Conservation (phyloP, 2,888 invertebrate genomes). For the Esperia sulphurella region DNA sequence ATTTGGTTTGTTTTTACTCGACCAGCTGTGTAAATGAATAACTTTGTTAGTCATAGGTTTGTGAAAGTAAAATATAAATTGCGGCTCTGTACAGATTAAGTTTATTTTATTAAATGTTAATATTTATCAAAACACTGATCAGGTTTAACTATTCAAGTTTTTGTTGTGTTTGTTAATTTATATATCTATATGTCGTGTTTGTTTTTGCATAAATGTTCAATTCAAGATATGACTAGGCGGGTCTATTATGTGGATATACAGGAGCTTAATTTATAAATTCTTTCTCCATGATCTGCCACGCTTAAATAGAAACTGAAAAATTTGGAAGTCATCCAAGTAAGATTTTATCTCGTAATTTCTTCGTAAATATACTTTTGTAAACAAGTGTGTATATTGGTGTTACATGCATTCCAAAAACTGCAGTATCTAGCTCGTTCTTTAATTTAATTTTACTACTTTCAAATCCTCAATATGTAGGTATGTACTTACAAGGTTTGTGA, state of each 20-base stretch:
- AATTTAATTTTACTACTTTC: too few relatives aligned
- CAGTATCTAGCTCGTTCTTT: too few relatives aligned
- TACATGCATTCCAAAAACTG: too few relatives aligned
- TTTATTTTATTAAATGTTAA: too few relatives aligned
- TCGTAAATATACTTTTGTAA: neutral
- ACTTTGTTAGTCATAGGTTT: neutral
- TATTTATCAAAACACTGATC: too few relatives aligned
- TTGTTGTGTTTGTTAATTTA: neutral
- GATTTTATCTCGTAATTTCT: neutral
- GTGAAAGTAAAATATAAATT: neutral
- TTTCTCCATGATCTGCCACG: neutral
- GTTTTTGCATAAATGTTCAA: neutral
- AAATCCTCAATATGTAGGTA: too few relatives aligned
- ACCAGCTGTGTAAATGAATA: neutral
- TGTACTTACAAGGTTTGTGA: too few relatives aligned
- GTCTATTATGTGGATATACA: neutral
- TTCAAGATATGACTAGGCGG: neutral
- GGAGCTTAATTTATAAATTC: neutral
- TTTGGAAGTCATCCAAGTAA: constrained; percentile 1
- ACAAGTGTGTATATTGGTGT: neutral
- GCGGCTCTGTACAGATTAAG: neutral
- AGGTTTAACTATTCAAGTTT: neutral
- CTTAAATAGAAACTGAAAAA: neutral
- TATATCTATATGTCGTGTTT: neutral
- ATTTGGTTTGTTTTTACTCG: neutral